Conservation (phyloP, 2,888 invertebrate genomes). For the Lydus trimaculatus region DNA sequence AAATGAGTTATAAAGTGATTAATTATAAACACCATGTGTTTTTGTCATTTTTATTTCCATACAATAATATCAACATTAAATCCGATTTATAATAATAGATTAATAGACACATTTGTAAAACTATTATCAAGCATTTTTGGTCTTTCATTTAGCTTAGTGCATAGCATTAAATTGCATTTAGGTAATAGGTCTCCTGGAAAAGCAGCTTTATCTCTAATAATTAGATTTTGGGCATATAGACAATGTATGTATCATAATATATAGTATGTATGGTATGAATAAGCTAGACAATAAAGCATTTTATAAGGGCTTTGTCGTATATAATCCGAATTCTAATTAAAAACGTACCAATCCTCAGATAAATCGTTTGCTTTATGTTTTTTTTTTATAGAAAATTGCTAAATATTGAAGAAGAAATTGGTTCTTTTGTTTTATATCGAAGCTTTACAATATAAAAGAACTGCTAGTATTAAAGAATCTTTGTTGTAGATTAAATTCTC, state of each 20-base stretch:
- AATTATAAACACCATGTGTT: too few relatives aligned
- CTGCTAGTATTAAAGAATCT: background rate
- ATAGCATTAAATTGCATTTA: constrained; percentile 8
- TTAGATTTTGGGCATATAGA: background rate
- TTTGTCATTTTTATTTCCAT: background rate
- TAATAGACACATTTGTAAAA: background rate
- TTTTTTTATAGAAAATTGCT: background rate
- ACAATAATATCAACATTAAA: background rate
- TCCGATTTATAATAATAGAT: background rate
- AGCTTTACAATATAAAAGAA: background rate
- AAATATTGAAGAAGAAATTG: background rate
- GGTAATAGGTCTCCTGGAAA: constrained; percentile 6
- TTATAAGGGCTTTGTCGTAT: background rate
- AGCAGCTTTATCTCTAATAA: constrained; percentile 9
- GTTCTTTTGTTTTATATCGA: background rate
- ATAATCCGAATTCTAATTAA: background rate
- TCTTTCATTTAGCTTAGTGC: background rate
- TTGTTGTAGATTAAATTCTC: background rate
- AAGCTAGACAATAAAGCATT: background rate
- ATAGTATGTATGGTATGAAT: background rate
- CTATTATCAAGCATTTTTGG: background rate
- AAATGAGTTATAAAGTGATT: too few relatives aligned
- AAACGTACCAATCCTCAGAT: background rate
- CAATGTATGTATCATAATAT: background rate
- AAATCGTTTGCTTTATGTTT: background rate